Conservation (phyloP, 2,888 invertebrate species). For the Apodemia hepburni region DNA sequence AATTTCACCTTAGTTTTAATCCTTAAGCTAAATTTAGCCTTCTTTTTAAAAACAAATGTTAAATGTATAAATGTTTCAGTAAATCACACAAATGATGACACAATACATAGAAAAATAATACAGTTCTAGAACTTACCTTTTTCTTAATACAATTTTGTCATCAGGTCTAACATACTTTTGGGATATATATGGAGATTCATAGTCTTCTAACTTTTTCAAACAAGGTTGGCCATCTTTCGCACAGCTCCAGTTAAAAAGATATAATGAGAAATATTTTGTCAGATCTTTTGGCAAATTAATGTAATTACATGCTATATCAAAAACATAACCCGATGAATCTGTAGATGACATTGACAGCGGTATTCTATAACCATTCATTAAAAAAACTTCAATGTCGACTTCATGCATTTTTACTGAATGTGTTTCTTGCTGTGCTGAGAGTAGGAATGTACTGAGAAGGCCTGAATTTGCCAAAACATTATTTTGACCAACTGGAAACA, state of each 20-base stretch:
- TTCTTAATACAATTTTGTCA: conserved; percentile 91
- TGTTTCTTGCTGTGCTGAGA: conserved; percentile 95
- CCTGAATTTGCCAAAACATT: conserved; percentile 88
- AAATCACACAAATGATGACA: too few relatives aligned
- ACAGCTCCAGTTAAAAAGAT: conserved; percentile 89
- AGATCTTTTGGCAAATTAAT: conserved; percentile 90
- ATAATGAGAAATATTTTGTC: conserved; percentile 94
- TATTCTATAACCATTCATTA: conserved; percentile 93
- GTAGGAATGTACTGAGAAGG: conserved; percentile 91
- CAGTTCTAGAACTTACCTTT: conserved; percentile 79
- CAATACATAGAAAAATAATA: not conserved
- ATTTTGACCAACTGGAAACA: conserved; percentile 91
- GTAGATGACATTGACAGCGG: conserved; percentile 89
- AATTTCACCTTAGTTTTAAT: too few relatives aligned
- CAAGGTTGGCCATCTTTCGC: conserved; percentile 86
- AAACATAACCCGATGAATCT: conserved; percentile 90
- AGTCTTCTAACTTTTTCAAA: conserved; percentile 95
- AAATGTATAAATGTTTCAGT: too few relatives aligned
- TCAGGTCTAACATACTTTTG: conserved; percentile 87
- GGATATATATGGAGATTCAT: conserved; percentile 98
- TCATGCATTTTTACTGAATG: conserved; percentile 83
- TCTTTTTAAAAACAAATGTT: too few relatives aligned
- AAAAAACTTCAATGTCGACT: conserved; percentile 88
- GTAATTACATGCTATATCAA: conserved; percentile 90
- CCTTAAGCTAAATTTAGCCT: too few relatives aligned